These are phyloP conservation scores for Nebria salina DNA, from an alignment of 2,888 invertebrate species.

Conservation along the genomic window DNA sequence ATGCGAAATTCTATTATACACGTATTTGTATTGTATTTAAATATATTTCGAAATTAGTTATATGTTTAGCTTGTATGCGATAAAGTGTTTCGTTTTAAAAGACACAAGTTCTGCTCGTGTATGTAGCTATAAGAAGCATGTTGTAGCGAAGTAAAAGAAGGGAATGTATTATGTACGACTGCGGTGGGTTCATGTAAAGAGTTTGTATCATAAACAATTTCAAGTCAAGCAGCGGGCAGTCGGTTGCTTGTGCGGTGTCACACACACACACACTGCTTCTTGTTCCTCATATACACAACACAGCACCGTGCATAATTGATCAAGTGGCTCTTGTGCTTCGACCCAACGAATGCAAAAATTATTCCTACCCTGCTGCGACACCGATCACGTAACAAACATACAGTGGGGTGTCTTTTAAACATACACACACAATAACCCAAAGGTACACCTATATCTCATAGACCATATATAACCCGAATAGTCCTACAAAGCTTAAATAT, in stretches of 20 bases:
- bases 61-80: too few species aligned
- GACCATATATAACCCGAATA: too few species aligned
- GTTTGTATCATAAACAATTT: constrained; percentile 16
- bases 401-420: too few species aligned
- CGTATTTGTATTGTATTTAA: too few species aligned
- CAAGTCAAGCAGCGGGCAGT: constrained; percentile 16
- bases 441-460: too few species aligned
- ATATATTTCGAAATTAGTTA: too few species aligned
- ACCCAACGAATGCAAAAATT: constrained; percentile 10
- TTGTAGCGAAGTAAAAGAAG: neutral
- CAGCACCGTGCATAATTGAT: constrained; percentile 11
- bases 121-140: neutral
- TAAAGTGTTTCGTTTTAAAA: too few species aligned
- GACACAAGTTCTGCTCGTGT: neutral
- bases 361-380: neutral
- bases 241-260: neutral
- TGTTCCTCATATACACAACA: neutral
- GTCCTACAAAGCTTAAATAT: too few species aligned
- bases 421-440: too few species aligned
- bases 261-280: neutral
- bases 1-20: neutral
- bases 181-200: constrained; percentile 4
- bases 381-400: neutral
- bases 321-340: neutral
- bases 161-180: neutral